phyloP scores from a whole-genome alignment of 2,113 vertebrate genomes.

The Ranitomeya imitator region DNA sequence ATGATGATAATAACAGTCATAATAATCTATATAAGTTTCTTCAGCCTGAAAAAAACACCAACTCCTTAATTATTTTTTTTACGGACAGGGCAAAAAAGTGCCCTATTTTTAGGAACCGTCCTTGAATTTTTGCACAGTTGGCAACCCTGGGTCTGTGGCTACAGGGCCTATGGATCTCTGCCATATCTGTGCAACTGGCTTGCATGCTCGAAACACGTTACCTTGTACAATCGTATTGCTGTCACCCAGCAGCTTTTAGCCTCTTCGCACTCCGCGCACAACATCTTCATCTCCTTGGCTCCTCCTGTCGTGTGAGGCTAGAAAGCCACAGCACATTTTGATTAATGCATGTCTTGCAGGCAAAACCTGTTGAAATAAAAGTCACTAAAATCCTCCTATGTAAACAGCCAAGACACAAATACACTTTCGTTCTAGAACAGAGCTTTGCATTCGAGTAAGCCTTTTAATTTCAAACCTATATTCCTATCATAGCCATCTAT shows the following conservation, averaged over 20 bases:
- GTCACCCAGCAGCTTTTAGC: constrained; percentile 95
- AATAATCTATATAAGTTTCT: too few species aligned
- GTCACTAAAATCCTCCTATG: constrained; percentile 82
- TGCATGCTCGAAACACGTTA: constrained; percentile 66
- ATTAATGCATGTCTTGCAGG: constrained; percentile 82
- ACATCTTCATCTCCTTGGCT: constrained; percentile 89
- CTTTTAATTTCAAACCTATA: neutral
- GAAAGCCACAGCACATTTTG: constrained; percentile 82
- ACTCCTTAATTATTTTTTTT: too few species aligned
- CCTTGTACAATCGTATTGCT: constrained; percentile 95
- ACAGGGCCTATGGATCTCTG: neutral
- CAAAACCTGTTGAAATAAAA: constrained; percentile 87
- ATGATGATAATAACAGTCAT: too few species aligned
- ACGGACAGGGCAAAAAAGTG: too few species aligned
- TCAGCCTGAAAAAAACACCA: too few species aligned
- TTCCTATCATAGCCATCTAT: neutral
- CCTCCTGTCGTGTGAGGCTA: constrained; percentile 90
- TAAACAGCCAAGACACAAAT: constrained; percentile 60
- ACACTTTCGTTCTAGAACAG: neutral
- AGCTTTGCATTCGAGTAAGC: neutral
- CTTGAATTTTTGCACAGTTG: too few species aligned
- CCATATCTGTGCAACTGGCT: neutral
- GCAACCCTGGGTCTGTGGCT: too few species aligned
- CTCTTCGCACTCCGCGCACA: constrained; percentile 94
- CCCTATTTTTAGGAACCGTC: too few species aligned